Percentiles rank a stretch among this genome's conserved stretches.
Conservation (phyloP, 2,888 invertebrate species). For the Pedicia rivosa region DNA sequence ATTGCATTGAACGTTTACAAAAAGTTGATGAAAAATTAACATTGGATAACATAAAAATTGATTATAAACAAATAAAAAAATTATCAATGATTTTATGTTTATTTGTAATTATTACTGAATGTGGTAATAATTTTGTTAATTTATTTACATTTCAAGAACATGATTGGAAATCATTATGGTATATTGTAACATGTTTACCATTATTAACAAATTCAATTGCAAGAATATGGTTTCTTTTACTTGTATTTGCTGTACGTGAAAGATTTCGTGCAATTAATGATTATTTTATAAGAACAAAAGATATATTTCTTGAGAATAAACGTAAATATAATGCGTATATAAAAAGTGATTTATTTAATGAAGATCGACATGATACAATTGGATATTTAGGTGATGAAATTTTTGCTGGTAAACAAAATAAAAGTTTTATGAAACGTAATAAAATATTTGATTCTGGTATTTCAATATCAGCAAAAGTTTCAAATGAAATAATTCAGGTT, state of each 20-base stretch:
- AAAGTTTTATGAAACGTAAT: conserved; percentile 1
- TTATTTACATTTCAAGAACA: conserved; percentile 20
- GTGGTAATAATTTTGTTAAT: conserved; percentile 19
- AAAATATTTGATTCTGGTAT: neutral
- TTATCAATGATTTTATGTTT: conserved; percentile 16
- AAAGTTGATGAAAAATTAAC: conserved; percentile 23
- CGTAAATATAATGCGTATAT: neutral
- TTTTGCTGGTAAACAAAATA: conserved; percentile 2
- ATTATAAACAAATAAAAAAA: conserved; percentile 7
- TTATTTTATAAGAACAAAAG: conserved; percentile 7
- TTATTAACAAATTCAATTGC: conserved; percentile 25
- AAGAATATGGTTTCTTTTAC: conserved; percentile 28
- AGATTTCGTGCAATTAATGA: conserved; percentile 24
- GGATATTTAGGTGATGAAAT: conserved; percentile 14
- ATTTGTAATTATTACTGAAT: conserved; percentile 20
- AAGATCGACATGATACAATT: neutral
- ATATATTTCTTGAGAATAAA: conserved; percentile 4
- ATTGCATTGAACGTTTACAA: conserved; percentile 24
- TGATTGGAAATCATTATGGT: conserved; percentile 20
- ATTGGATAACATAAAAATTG: conserved; percentile 17
- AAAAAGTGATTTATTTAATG: conserved; percentile 1
- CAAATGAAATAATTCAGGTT: conserved; percentile 11
- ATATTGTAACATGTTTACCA: conserved; percentile 23
- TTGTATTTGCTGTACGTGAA: conserved; percentile 23
- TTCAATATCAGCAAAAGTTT: neutral